These are phyloP conservation scores for Amphiprion clarkii DNA, from an alignment of 2,797 vertebrate genomes.

Conservation along the genomic window DNA sequence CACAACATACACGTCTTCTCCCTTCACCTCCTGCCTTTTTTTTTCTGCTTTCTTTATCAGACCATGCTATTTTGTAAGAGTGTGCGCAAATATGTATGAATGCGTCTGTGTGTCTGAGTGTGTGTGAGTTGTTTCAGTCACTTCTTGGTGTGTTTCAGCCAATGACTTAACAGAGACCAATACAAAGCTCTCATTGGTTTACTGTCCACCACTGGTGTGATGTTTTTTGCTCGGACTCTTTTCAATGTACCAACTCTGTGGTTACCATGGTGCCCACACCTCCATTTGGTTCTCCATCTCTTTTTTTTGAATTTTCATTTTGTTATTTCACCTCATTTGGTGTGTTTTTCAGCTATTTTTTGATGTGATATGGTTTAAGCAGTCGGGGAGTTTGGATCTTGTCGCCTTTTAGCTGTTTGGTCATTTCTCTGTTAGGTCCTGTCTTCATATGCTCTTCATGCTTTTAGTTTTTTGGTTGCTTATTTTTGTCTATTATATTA, in stretches of 20 bases:
- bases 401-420: too few species aligned
- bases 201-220: conserved; percentile 2
- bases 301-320: background rate
- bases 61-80: conserved; percentile 11
- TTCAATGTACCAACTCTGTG: conserved; percentile 16
- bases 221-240: conserved; percentile 1
- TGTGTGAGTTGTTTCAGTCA: background rate
- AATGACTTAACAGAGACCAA: conserved; percentile 9
- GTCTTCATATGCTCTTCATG: too few species aligned
- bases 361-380: too few species aligned
- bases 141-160: conserved; percentile 31
- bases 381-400: too few species aligned
- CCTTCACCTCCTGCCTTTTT: conserved; percentile 40
- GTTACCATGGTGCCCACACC: conserved; percentile 48
- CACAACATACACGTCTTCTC: conserved; percentile 72
- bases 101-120: background rate
- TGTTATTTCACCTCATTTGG: conserved; percentile 5
- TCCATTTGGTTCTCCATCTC: conserved; percentile 21
- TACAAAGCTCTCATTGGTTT: conserved; percentile 15
- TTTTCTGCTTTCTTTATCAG: conserved; percentile 15
- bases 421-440: too few species aligned
- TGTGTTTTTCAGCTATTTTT: background rate
- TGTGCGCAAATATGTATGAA: conserved; percentile 1
- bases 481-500: too few species aligned
- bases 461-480: too few species aligned